Evolutionary conservation across 2,113 vertebrate genomes (phyloP).

Genomic region (Eurystomus gularis): DNA sequence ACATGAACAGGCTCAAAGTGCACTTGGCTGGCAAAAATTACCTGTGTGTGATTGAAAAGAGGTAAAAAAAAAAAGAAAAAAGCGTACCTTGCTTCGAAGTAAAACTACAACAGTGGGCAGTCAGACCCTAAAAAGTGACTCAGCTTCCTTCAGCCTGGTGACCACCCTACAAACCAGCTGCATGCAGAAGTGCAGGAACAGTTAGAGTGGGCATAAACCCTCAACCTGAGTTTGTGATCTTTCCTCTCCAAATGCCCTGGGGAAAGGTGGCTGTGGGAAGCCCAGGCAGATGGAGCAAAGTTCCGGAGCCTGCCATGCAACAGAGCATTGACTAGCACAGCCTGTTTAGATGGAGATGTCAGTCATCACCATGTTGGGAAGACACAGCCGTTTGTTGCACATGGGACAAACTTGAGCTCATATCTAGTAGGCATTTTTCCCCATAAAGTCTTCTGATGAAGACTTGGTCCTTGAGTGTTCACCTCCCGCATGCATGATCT

Average conservation of each 20-base stretch:
- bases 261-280: not conserved
- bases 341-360: not conserved
- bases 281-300: not conserved
- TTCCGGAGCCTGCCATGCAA: accelerated
- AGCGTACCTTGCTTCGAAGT: not conserved
- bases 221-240: not conserved
- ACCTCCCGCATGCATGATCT: not conserved
- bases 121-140: not conserved
- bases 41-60: not conserved
- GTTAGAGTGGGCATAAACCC: not conserved
- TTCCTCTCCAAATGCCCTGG: not conserved
- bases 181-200: not conserved
- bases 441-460: not conserved
- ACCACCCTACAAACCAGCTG: not conserved
- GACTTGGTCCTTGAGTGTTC: not conserved
- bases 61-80: not conserved
- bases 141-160: not conserved
- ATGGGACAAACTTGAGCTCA: not conserved
- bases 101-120: not conserved
- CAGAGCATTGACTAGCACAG: not conserved
- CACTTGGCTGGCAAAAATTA: not conserved
- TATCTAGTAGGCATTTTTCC: not conserved
- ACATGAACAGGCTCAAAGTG: not conserved
- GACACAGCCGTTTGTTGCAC: accelerated
- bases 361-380: not conserved